Evolutionary conservation across 2,888 invertebrate genomes (phyloP).

Genomic region (Tuberolachnus salignus): DNA sequence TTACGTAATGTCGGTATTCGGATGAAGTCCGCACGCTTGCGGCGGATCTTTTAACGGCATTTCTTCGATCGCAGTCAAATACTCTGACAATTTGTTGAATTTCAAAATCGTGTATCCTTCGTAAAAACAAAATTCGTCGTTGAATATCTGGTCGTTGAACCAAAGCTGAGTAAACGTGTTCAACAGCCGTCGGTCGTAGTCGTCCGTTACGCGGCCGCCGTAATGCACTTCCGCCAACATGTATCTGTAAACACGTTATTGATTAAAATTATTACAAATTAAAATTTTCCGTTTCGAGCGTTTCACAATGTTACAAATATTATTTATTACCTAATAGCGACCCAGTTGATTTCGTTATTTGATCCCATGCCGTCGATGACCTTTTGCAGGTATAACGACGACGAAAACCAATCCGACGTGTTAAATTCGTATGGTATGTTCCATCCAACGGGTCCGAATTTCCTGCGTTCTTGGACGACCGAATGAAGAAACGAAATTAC

Average conservation of each 20-base stretch:
- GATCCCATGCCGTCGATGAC: conserved; percentile 96
- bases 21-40: conserved; percentile 93
- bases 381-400: conserved; percentile 94
- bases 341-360: conserved; percentile 70
- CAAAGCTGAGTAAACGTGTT: conserved; percentile 89
- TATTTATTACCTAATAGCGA: conserved; percentile 63
- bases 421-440: conserved; percentile 97
- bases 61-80: conserved; percentile 69
- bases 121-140: conserved; percentile 90
- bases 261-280: no score
- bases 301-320: no score
- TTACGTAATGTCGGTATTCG: conserved; percentile 94
- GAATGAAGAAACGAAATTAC: conserved; percentile 95
- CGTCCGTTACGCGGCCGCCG: conserved; percentile 93
- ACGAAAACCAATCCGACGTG: conserved; percentile 93
- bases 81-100: neutral
- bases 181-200: conserved; percentile 91
- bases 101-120: conserved; percentile 81
- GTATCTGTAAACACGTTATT: conserved; percentile 78
- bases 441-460: conserved; percentile 97
- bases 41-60: conserved; percentile 87
- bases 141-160: conserved; percentile 89
- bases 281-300: no score
- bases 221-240: conserved; percentile 92
- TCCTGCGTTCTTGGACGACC: conserved; percentile 91